Evolutionary conservation across 53 echinoderm and acorn worm genomes (phyloP), one percentile per base, ranked within the genome.

Genomic region (Temnopleurus reevesii): DNA sequence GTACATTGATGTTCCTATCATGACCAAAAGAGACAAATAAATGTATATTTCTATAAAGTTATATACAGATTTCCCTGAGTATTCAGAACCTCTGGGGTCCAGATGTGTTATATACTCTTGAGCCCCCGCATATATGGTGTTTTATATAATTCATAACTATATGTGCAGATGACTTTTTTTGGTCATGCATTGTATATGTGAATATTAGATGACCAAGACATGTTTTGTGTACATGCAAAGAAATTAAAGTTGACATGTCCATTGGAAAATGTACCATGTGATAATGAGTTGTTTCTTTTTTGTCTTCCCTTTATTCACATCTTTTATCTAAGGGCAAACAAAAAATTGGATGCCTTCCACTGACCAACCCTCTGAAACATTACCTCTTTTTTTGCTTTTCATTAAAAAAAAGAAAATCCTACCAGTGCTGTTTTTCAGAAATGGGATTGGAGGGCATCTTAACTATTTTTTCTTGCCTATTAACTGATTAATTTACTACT

Each of bases 111-210:
- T 44, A 87, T 87, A 87, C 46, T 87, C 34, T 46, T 43, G 17
- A 47, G 35, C 88, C 71, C 66, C 85, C 41, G 71, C 71, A 71
- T 71, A 71, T 71, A 71, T 85, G 85, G 46, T 87, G 88, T 87
- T 87, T 87, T 66, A 87, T 87, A 87, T 87, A 87, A 65, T 87
- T 87, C 65, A 87, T n/a, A 46, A 85, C 47, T 85, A 21, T 60
- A 85, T 87, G 88, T 87, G 88, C 64, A 87, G 51, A 35, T 66
- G 51, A 66, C 18, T 71, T 66, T 87, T 53, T 54, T 51, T 53
- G 76, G 88, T 87, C 88, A 30, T 87, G 9, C 46, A 85, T 66
- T 87, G 88, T 87, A 87, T 87, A 87, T 87, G 88, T 87, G 88
- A 87, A 87, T 87, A 49, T 66, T 66, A 87, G 49, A 38, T 66